Evolutionary conservation across 1,140 invertebrate genomes (phyloP), one percentile per base, ranked within the genome.

Genomic region (Venustaconcha ellipsiformis): DNA sequence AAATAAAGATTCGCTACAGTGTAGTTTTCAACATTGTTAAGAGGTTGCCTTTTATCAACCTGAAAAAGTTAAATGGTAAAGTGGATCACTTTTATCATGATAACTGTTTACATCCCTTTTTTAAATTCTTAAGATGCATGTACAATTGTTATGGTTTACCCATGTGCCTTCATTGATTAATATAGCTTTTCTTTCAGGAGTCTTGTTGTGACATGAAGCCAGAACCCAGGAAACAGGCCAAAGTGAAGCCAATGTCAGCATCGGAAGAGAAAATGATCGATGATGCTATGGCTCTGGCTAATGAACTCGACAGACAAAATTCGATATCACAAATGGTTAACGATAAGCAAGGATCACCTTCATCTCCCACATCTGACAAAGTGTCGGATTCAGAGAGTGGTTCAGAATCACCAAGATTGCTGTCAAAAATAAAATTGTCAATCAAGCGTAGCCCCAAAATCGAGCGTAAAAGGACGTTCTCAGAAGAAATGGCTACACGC

Each of bases 231-330:
- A 86, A 86, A 72, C 87, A 88, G 72, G 85, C 86, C 30, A 87
- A 87, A 66, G 87, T 99, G 67, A 98, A 98, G 89, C 95, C 95
- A 17, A 97, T 99, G 90, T 98, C 97, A 26, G 95, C 96, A 0
- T 94, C 96, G 74, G 97, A 99, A 89, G 93, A 97, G 86, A 95
- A 94, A 87, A 96, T 95, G n/a, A 91, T 99, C 55, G 96, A 99
- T 82, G 95, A 95, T 63, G 97, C 97, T 11, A 97, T 98, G 78
- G 96, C 95, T 56, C 92, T 98, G 90, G 96, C 96, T 30, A 97
- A 97, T 91, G 96, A 98, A 90, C 92, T 98, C 72, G 96, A 95
- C 0, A 67, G 80, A 23, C 79, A 83, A n/a, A 72, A 64, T 20
- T 79, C 70, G 15, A 67, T 70, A 20, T 76, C 76, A 15, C 76